Conservation (phyloP, 53 echinoderm and acorn worm species). For the Holothuria leucospilota region DNA sequence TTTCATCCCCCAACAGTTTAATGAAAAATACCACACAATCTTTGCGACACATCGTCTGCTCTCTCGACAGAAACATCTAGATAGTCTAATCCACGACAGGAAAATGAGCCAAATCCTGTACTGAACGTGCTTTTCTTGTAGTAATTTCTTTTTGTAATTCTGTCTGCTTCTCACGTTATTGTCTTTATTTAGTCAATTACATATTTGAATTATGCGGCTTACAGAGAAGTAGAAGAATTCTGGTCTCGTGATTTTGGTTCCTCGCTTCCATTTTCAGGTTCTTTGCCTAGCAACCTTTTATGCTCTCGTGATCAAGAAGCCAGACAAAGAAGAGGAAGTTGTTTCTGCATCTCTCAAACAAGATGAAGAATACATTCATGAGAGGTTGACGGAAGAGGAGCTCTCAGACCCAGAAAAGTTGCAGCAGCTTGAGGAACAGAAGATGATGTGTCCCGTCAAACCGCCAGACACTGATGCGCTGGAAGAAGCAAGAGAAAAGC, state of each 20-base stretch:
- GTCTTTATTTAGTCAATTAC: too few species aligned
- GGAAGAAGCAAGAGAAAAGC: slow-evolving; percentile 71
- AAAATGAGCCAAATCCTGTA: too few species aligned
- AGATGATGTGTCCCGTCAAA: slow-evolving; percentile 72
- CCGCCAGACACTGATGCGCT: slow-evolving; percentile 81
- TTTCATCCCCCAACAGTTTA: too few species aligned
- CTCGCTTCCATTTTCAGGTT: slow-evolving; percentile 44
- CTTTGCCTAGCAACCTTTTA: slow-evolving; percentile 80
- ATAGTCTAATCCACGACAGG: too few species aligned
- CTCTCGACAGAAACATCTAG: too few species aligned
- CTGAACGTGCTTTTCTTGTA: too few species aligned
- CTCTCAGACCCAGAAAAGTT: slow-evolving; percentile 78
- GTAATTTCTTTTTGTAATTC: too few species aligned
- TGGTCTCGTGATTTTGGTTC: not conserved
- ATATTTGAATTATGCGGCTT: too few species aligned
- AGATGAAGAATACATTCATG: slow-evolving; percentile 87
- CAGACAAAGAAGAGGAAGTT: slow-evolving; percentile 81
- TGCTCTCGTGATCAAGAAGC: slow-evolving; percentile 85
- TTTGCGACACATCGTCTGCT: too few species aligned
- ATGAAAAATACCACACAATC: too few species aligned
- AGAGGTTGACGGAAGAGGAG: slow-evolving; percentile 82
- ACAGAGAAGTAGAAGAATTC: too few species aligned
- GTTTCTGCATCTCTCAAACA: slow-evolving; percentile 69
- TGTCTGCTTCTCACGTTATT: too few species aligned
- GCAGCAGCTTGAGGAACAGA: slow-evolving; percentile 74